Evolutionary conservation across 2,113 vertebrate genomes (phyloP).

Genomic region (Pluvialis apricaria): DNA sequence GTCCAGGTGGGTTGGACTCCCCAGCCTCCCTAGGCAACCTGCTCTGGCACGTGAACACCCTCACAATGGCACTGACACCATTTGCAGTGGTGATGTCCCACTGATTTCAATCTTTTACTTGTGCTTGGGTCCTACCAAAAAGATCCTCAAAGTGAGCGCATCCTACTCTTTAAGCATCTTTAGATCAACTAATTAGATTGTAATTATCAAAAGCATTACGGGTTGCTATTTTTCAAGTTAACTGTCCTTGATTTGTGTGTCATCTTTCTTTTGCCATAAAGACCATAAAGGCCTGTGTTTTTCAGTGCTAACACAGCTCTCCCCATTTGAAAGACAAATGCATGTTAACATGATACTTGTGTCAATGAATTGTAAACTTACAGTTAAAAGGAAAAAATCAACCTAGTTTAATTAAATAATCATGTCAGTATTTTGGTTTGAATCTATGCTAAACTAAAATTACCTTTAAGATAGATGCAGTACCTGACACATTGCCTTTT

Average conservation of each 20-base stretch:
- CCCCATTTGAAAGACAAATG: not conserved
- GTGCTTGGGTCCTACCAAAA: not conserved
- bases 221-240: not conserved
- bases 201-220: not conserved
- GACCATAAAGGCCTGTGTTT: not conserved
- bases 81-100: no score
- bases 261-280: not conserved
- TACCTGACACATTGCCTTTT: not conserved
- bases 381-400: not conserved
- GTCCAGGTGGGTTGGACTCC: not conserved
- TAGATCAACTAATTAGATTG: not conserved
- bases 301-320: not conserved
- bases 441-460: not conserved
- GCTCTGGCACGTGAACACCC: rapidly evolving
- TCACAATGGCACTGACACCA: rapidly evolving
- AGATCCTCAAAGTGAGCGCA: not conserved
- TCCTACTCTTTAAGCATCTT: not conserved
- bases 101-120: not conserved
- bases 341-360: not conserved
- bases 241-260: not conserved
- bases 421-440: not conserved
- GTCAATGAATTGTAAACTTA: not conserved
- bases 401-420: not conserved
- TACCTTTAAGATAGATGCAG: not conserved
- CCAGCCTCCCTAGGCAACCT: not conserved